phyloP scores from a whole-genome alignment of 2,797 vertebrate genomes.

The Oreonectes daqikongensis region DNA sequence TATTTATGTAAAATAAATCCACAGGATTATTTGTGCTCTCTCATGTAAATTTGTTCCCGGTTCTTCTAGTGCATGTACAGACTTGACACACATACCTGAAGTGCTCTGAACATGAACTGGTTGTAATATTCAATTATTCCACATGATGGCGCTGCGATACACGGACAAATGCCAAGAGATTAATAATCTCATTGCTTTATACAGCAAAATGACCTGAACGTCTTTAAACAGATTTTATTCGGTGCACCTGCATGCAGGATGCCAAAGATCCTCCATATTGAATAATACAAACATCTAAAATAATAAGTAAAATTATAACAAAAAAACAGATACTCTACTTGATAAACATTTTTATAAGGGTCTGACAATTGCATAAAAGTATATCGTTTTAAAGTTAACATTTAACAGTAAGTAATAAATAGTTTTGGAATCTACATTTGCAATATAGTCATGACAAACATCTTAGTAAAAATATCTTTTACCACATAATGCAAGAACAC shows the following conservation, averaged over 20 bases:
- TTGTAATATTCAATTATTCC: constrained; percentile 27
- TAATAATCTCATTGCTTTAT: background rate
- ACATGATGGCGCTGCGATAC: background rate
- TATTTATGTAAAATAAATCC: no score
- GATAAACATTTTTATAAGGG: no score
- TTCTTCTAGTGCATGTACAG: background rate
- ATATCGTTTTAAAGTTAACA: no score
- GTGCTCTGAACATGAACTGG: background rate
- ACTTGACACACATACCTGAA: background rate
- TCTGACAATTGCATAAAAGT: no score
- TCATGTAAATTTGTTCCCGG: background rate
- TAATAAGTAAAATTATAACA: background rate
- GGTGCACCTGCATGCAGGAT: background rate
- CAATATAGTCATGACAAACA: background rate
- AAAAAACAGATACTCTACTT: no score
- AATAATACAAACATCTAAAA: background rate
- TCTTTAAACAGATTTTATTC: background rate
- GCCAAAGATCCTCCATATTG: background rate
- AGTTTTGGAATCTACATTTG: background rate
- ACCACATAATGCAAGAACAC: background rate
- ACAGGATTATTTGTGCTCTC: no score
- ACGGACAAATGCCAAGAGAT: background rate
- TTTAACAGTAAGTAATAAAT: background rate
- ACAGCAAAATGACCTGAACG: background rate
- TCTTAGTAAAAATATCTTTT: background rate